phyloP scores from a whole-genome alignment of 2,888 invertebrate genomes.

The Polyploca ridens region DNA sequence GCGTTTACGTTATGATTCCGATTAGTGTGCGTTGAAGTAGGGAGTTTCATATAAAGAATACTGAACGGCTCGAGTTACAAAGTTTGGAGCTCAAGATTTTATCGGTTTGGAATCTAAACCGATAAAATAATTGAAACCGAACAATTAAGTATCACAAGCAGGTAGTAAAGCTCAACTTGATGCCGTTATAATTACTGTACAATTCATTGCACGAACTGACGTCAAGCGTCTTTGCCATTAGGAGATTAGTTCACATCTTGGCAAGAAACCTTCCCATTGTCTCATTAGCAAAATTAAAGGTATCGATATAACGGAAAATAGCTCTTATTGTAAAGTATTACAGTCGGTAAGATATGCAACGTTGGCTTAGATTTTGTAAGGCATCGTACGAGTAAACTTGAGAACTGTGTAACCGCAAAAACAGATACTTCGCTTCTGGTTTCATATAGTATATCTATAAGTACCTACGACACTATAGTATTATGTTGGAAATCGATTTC shows the following conservation, averaged over 20 bases:
- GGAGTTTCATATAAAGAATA: too few relatives aligned
- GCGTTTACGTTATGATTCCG: too few relatives aligned
- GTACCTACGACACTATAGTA: too few relatives aligned
- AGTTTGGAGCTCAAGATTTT: too few relatives aligned
- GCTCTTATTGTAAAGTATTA: conserved; percentile 23
- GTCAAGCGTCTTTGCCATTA: conserved; percentile 64
- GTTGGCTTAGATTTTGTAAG: conserved; percentile 14
- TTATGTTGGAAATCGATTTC: too few relatives aligned
- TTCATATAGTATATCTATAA: conserved; percentile 14
- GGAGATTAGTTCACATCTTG: conserved; percentile 66
- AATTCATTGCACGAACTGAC: conserved; percentile 45
- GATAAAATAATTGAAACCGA: neutral
- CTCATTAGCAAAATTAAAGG: conserved; percentile 33
- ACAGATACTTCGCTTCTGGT: conserved; percentile 45
- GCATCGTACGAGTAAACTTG: conserved; percentile 37
- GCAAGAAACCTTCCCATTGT: conserved; percentile 51
- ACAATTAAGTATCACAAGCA: neutral
- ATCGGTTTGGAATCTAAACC: too few relatives aligned
- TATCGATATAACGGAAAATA: conserved; percentile 14
- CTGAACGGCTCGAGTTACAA: too few relatives aligned
- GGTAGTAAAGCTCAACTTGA: conserved; percentile 14
- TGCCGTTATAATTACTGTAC: conserved; percentile 43
- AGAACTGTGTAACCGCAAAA: conserved; percentile 36
- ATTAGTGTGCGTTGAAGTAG: too few relatives aligned
- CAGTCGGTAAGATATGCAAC: neutral